Evolutionary conservation across 2,888 invertebrate genomes (phyloP), one percentile per base, ranked within the genome.

Genomic region (Falcaria lacertinaria): DNA sequence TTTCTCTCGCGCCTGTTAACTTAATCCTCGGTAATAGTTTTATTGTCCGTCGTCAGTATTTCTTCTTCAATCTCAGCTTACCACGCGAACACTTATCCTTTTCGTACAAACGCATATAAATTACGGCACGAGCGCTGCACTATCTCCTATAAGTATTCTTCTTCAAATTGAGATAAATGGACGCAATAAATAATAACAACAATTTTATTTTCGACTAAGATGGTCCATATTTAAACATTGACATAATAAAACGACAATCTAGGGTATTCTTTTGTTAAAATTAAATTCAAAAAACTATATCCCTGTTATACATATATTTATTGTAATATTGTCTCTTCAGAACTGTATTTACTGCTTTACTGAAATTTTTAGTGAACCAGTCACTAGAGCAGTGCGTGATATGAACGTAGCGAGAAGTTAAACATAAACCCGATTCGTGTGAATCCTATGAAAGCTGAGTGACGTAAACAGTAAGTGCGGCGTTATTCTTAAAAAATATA

Each of bases 401-500:
- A 28, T 3, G 28, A 11, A 11, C 6, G 11, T 28, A 28, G 11
- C 28, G 28, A 28, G 28, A 3, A 11, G 3, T 28, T 11, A 7
- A 11, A 28, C 28, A 28, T 19, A 28, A 28, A 28, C 28, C 11
- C 28, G 28, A 4, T 28, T 11, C 28, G 28, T 28, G 28, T 28
- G 28, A 28, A 28, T 11, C 28, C 8, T 28, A 11, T 28, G 28
- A 28, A 28, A 28, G 11, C 28, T 1, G 28, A 28, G 28, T 28
- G 28, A 28, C 28, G 28, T 28, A 11, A 3, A 28, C 28, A 28
- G 11, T 28, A 28, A 11, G 28, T 28, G 28, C 8, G 11, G 28
- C 28, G 3, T 3, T 11, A 28, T 28, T 15, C 32, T 33, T 43
- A 47, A 47, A 44, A 47, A 47, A 38, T 37, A 34, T 33, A 39